Base-by-base conservation (phyloP, 2,888 invertebrate genomes). In the Mimas tiliae region DNA sequence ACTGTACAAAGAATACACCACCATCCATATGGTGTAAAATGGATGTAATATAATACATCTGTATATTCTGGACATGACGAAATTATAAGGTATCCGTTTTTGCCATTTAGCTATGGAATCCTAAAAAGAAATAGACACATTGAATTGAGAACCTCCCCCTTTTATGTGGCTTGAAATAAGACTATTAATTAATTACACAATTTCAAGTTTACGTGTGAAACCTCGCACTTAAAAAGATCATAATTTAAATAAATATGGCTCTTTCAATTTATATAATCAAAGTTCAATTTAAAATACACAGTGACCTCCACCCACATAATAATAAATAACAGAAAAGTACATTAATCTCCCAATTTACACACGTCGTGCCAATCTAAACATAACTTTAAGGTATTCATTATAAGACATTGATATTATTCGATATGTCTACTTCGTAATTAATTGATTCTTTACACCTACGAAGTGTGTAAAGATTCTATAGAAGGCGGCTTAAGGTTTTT, bases 381-480 rank as follows among this genome's bases (percentile, higher is more conserved):
- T 21, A 50, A 64, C 55, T 55, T 34, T 45, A 42, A 19, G 50
- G 48, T 67, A 64, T 58, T 84, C 80, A 85, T 86, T 85, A 83
- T 80, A 81, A 78, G 80, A 71, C 74, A 73, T 75, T 3, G 27
- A 27, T 27, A 27, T 27, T 27, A 27, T 27, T 27, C 72, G 71
- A 78, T 81, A 81, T 83, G 85, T 81, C 84, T 78, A 80, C 73
- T 70, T 72, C 65, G 69, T 78, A 82, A 83, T 86, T 84, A 85
- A 85, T 83, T 78, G 80, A 77, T 72, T 78, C 84, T 80, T 82
- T 80, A 83, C 85, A 81, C 86, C 83, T 78, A 76, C 75, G 68
- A 64, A 45, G 8, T 38, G 2, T 38, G 45, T 38, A 45, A 45
- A 19, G 55, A 14, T 16, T 16, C 47, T 33, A 48, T 48, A 47